A percentile compares a stretch with the other conserved stretches of the same genome.
Conservation (phyloP, 2,888 invertebrate species). For the Sericinus montela region DNA sequence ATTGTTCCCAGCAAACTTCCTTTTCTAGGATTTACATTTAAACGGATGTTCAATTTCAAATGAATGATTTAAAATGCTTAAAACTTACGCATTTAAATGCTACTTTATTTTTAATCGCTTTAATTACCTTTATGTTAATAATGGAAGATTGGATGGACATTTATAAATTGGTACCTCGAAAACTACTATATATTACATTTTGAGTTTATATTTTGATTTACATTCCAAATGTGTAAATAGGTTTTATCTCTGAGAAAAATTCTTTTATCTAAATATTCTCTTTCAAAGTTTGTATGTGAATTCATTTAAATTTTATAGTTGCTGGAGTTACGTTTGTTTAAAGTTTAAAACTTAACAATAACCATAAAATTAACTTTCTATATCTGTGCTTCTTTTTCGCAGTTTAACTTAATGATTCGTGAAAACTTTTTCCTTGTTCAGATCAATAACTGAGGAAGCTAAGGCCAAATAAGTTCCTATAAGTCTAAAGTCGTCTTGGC, state of each 20-base stretch:
- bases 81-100: too few relatives aligned
- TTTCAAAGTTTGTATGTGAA: too few relatives aligned
- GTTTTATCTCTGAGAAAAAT: too few relatives aligned
- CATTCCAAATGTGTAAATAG: too few relatives aligned
- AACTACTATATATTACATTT: too few relatives aligned
- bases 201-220: too few relatives aligned
- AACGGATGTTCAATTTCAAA: neutral
- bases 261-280: too few relatives aligned
- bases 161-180: too few relatives aligned
- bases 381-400: neutral
- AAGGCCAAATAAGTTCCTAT: constrained; percentile 2
- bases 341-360: constrained; percentile 4
- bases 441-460: neutral
- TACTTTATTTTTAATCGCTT: too few relatives aligned
- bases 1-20: neutral
- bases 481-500: constrained; percentile 14
- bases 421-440: constrained; percentile 12
- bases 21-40: neutral
- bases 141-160: too few relatives aligned
- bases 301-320: too few relatives aligned
- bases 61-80: neutral
- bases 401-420: constrained; percentile 8
- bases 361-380: constrained; percentile 5
- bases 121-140: too few relatives aligned
- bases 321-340: neutral